A percentile compares a stretch with the other conserved stretches of the same genome.
Conservation (phyloP, 2,797 vertebrate species). For the Brachyrhaphis roseni region DNA sequence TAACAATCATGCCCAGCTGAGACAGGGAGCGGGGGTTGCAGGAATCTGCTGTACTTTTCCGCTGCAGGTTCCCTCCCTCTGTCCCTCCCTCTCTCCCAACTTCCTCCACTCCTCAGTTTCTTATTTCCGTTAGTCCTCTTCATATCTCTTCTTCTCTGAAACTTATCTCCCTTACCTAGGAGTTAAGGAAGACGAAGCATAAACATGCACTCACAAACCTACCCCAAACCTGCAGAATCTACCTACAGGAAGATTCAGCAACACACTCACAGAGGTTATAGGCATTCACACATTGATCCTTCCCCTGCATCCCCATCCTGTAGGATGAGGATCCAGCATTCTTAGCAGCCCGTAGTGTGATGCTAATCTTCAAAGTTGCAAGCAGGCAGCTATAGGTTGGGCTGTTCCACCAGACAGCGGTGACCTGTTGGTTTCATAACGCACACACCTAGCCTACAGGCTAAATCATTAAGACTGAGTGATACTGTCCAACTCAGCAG, state of each 20-base stretch:
- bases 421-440: slow-evolving; percentile 67
- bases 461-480: slow-evolving; percentile 74
- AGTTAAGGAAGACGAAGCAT: slow-evolving; percentile 1
- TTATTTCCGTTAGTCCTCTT: slow-evolving; percentile 4
- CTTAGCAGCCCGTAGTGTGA: slow-evolving; percentile 59
- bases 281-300: neutral
- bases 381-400: slow-evolving; percentile 67
- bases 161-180: slow-evolving; percentile 55
- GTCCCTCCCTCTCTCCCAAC: slow-evolving; percentile 16
- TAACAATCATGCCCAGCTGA: slow-evolving; percentile 74
- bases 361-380: slow-evolving; percentile 70
- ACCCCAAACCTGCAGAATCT: slow-evolving; percentile 27
- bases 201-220: neutral
- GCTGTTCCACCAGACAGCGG: slow-evolving; percentile 66
- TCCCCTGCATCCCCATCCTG: slow-evolving; percentile 7
- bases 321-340: slow-evolving; percentile 54
- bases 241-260: slow-evolving; percentile 48
- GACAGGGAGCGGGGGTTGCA: slow-evolving; percentile 67
- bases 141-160: slow-evolving; percentile 40
- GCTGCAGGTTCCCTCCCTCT: slow-evolving; percentile 36
- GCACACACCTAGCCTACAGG: slow-evolving; percentile 52
- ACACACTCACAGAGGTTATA: slow-evolving; percentile 37
- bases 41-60: slow-evolving; percentile 78
- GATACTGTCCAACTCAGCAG: slow-evolving; percentile 37
- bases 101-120: slow-evolving; percentile 13